Conservation (phyloP, 2,113 vertebrate genomes). For the Urocynchramus pylzowi region DNA sequence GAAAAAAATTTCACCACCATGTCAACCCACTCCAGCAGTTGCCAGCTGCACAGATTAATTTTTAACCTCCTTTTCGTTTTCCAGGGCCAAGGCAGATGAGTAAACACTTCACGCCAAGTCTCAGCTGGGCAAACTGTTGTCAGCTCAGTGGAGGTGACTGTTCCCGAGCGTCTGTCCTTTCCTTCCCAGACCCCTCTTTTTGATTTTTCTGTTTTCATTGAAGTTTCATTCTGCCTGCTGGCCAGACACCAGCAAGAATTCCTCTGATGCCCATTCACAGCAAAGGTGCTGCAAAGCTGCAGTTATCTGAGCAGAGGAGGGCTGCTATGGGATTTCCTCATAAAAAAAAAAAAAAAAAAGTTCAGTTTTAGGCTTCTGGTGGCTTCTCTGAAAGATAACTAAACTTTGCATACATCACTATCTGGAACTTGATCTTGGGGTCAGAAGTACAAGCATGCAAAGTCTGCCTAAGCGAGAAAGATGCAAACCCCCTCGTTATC, state of each 20-base stretch:
- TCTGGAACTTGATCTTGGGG: constrained; percentile 48
- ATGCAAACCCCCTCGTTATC: neutral
- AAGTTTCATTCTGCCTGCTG: neutral
- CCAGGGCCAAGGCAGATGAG: neutral
- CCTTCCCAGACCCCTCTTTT: neutral
- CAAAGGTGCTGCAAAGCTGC: neutral
- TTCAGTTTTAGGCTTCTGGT: neutral
- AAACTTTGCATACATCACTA: neutral
- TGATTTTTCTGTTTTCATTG: neutral
- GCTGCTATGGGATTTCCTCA: neutral
- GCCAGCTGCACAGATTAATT: constrained; percentile 41
- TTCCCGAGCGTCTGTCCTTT: neutral
- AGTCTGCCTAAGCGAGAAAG: neutral
- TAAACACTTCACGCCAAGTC: neutral
- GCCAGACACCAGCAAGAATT: neutral
- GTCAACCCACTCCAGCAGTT: neutral
- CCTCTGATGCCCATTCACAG: neutral
- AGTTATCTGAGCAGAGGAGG: neutral
- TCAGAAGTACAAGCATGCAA: constrained; percentile 46
- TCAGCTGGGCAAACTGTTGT: neutral
- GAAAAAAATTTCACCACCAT: neutral
- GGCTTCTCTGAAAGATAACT: constrained; percentile 31
- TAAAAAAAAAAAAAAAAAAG: neutral
- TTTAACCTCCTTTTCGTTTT: constrained; percentile 33
- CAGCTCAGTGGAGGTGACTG: neutral